Percentiles rank a stretch among this genome's conserved stretches.
Conservation (phyloP, 37 sponge, comb jelly and placozoan genomes). For the Cliona cf. orientalis region DNA sequence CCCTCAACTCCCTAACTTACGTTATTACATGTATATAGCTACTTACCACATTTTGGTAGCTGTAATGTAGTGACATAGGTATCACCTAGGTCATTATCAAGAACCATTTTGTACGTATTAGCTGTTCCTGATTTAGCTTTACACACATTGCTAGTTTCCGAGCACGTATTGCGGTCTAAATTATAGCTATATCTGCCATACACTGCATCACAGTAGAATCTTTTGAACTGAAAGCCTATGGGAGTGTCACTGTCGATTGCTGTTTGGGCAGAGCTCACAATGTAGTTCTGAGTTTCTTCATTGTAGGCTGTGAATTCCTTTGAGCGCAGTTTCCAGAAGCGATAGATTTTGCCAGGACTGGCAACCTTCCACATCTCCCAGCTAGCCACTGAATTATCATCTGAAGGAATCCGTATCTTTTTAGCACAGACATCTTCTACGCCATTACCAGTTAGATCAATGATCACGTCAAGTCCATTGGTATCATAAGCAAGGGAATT, state of each 20-base stretch:
- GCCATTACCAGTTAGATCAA: slow-evolving; percentile 32
- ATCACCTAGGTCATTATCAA: slow-evolving; percentile 18
- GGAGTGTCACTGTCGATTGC: neutral
- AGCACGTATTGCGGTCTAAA: neutral
- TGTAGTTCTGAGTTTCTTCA: neutral
- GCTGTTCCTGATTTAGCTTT: neutral
- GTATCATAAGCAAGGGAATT: slow-evolving; percentile 26
- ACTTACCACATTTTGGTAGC: too few relatives aligned
- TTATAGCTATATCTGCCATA: neutral
- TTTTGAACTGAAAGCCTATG: neutral
- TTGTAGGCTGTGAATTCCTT: slow-evolving; percentile 13
- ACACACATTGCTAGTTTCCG: neutral
- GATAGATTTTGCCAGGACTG: neutral
- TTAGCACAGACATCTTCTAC: slow-evolving; percentile 17
- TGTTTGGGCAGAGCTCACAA: neutral
- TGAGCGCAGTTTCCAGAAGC: slow-evolving; percentile 29
- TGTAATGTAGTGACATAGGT: too few relatives aligned
- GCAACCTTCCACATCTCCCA: slow-evolving; percentile 9
- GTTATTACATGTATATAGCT: too few relatives aligned
- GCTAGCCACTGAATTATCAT: slow-evolving; percentile 10
- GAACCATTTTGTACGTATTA: neutral
- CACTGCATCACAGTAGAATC: neutral
- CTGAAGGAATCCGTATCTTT: slow-evolving; percentile 34
- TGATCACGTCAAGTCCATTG: slow-evolving; percentile 28
- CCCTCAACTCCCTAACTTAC: too few relatives aligned